Base-by-base conservation (phyloP, 2,888 invertebrate species). In the Ichneumon xanthorius region DNA sequence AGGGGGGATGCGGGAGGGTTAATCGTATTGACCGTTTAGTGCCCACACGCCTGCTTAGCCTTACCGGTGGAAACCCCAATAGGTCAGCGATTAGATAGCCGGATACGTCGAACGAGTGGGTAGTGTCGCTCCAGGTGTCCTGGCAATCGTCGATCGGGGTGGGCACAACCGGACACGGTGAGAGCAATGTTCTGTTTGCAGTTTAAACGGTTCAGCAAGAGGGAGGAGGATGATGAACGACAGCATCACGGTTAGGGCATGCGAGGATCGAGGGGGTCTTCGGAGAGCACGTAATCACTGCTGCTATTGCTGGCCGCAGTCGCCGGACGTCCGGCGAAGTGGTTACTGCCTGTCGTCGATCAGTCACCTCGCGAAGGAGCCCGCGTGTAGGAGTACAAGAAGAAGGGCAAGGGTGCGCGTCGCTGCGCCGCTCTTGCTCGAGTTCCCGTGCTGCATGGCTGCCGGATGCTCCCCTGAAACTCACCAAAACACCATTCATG, bases 391-490 rank as follows among this genome's bases (percentile, higher is more conserved):
- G 40, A 93, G 89, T 82, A 93, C 87, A 82, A 93, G 89, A 45
- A 93, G 90, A 72, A 93, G 89, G 37, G 93, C 93, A 30, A 93
- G 89, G 4, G 93, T 93, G 63, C 93, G 90, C 80, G 93, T 93
- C 40, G 93, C 92, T 9, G 93, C 93, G 80, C 92, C 90, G 90
- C 93, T 93, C 88, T 94, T 94, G 90, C 94, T 94, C 85, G 93
- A 94, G 88, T 95, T 95, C 22, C 94, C 95, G 88, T 95, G 95
- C 88, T 95, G 95, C 95, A 95, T 95, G 68, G 95, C 95, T 37
- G 95, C 95, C 40, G 95, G 95, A 91, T 95, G 95, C 89, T 95
- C 95, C 65, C 95, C 95, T 95, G 92, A 80, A 87, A 48, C 45
- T 16, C 14, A 48, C 14, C 45, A 16, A 16, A 48, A 16, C 45